These are phyloP conservation scores for Petrolisthes manimaculis DNA, from an alignment of 2,888 invertebrate species.

Conservation along the genomic window DNA sequence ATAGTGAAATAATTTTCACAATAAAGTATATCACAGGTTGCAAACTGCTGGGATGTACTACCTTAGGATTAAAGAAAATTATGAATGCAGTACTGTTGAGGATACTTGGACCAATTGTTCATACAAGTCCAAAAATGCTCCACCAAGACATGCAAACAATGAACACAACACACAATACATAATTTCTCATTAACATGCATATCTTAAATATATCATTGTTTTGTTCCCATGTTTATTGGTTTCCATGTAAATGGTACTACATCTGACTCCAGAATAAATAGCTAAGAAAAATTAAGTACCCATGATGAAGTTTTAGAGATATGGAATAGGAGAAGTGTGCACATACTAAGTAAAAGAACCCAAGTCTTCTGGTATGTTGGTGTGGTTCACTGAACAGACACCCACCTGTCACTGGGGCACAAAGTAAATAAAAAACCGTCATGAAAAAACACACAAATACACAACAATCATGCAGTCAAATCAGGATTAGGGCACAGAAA, in stretches of 20 bases:
- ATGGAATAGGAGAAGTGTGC: conserved; percentile 23
- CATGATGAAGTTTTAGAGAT: not conserved
- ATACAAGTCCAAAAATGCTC: not conserved
- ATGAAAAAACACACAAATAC: conserved; percentile 12
- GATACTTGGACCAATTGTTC: not conserved
- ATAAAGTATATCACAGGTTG: no score
- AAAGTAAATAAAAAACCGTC: conserved; percentile 7
- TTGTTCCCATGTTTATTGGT: no score
- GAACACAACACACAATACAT: not conserved
- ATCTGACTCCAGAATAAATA: conserved; percentile 3
- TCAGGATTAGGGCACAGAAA: not conserved
- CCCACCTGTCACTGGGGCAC: conserved; percentile 8
- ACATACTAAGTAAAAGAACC: conserved; percentile 10
- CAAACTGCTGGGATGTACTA: not conserved
- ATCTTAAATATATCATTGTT: no score
- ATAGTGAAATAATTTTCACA: no score
- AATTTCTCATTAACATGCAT: not conserved
- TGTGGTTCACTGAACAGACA: conserved; percentile 25
- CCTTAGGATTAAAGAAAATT: not conserved
- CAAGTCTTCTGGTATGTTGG: conserved; percentile 11
- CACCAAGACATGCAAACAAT: not conserved
- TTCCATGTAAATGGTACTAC: not conserved
- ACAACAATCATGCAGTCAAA: conserved; percentile 15
- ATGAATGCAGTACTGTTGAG: not conserved
- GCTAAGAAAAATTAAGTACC: not conserved